Percentiles rank a stretch among this genome's conserved stretches.
phyloP scores from a whole-genome alignment of 2,113 vertebrate genomes.

The Campylomormyrus numenius region DNA sequence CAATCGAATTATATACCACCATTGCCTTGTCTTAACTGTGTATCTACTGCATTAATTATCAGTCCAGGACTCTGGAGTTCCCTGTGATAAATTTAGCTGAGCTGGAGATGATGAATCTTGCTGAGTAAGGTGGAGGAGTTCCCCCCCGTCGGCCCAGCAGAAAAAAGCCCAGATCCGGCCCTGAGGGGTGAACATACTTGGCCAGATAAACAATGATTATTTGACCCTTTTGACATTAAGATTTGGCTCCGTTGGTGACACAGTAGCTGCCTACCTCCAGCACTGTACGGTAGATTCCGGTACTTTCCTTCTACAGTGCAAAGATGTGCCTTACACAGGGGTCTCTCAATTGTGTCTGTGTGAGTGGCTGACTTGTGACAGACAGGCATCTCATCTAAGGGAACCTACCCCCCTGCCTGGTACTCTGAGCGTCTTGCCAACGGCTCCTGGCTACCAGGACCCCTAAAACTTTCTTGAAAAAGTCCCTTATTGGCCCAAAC shows the following conservation, averaged over 20 bases:
- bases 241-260: neutral
- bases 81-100: neutral
- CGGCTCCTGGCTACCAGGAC: neutral
- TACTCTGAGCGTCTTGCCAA: neutral
- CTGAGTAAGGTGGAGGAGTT: neutral
- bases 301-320: neutral
- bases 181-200: neutral
- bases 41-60: neutral
- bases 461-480: neutral
- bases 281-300: neutral
- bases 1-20: neutral
- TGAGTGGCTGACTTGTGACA: neutral
- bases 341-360: neutral
- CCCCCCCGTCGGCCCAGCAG: neutral
- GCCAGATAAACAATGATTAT: neutral
- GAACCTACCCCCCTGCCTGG: neutral
- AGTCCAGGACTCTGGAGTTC: neutral
- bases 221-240: neutral
- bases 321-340: neutral
- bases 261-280: neutral
- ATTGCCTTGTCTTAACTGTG: neutral
- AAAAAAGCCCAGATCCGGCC: neutral
- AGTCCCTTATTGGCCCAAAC: too few relatives aligned
- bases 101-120: neutral
- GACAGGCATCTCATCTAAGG: neutral